Evolutionary conservation across 2,888 invertebrate genomes (phyloP), one percentile per base, ranked within the genome.

Genomic region (Agonum fuliginosum): DNA sequence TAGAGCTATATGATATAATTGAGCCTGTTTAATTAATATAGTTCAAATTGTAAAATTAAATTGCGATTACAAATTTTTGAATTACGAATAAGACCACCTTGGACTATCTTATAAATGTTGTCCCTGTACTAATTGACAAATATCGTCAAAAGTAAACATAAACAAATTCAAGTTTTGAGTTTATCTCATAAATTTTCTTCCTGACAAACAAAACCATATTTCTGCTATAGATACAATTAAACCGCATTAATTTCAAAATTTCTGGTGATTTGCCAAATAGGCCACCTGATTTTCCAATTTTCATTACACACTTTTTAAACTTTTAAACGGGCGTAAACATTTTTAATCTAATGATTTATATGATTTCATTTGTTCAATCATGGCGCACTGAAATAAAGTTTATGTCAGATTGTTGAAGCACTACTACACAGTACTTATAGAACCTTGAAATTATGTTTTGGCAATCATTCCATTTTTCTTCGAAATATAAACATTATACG

Each of bases 121-220:
- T 8, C 3, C 17, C 46, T 46, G 6, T 46, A 17, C 12, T 14
- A 48, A 20, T 48, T 48, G 48, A 17, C 48, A 48, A 48, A 48
- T 43, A 43, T 5, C 12, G 14, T 22, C 17, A 17, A 17, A 17
- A 27, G 54, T 58, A 58, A 62, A 62, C 58, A 62, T 37, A 54
- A 54, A 54, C 54, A 54, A 62, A 62, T 62, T 22, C 4, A 54
- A 22, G n/a, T 20, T 54, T 54, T 12, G 20, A 24, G 54, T 22
- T 54, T n/a, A 24, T n/a, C 54, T n/a, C 24, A 30, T 62, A 62
- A 62, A 30, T 62, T 62, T 27, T 17, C 1, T 2, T 3, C 30
- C 30, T 62, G 58, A 62, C 58, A 62, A 62, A 62, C 58, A 62
- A 30, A 58, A 27, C 19, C 58, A 62, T 62, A 62, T 30, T 30